These are phyloP conservation scores for Coturnix japonica DNA, from an alignment of 2,113 vertebrate genomes.

Conservation along the genomic window DNA sequence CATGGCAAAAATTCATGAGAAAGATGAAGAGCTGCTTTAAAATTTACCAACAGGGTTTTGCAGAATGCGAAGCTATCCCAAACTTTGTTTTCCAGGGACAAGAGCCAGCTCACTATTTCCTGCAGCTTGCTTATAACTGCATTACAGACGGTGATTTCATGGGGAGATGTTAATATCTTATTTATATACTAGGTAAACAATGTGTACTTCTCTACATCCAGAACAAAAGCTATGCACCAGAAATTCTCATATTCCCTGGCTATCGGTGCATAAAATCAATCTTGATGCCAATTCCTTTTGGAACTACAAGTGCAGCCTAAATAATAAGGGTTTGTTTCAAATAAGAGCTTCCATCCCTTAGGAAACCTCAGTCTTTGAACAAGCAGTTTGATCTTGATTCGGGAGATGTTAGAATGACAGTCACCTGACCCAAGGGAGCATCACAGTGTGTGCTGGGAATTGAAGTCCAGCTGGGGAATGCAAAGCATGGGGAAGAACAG, in stretches of 20 bases:
- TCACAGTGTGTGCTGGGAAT: neutral
- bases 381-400: neutral
- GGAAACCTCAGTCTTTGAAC: neutral
- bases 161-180: constrained; percentile 39
- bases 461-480: neutral
- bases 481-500: neutral
- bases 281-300: neutral
- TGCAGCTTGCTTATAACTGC: neutral
- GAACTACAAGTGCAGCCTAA: neutral
- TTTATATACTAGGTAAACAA: constrained; percentile 33
- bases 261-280: constrained; percentile 42
- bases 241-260: constrained; percentile 16
- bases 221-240: neutral
- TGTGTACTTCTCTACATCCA: neutral
- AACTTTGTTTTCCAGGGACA: constrained; percentile 5
- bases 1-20: neutral
- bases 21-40: neutral
- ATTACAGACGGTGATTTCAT: constrained; percentile 5
- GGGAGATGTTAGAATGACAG: neutral
- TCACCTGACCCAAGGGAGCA: neutral
- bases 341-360: neutral
- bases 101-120: neutral
- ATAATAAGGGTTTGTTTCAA: constrained; percentile 28
- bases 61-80: neutral
- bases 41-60: neutral